Evolutionary conservation across 2,797 vertebrate genomes (phyloP).

Genomic region (Pantherophis vulpinus): DNA sequence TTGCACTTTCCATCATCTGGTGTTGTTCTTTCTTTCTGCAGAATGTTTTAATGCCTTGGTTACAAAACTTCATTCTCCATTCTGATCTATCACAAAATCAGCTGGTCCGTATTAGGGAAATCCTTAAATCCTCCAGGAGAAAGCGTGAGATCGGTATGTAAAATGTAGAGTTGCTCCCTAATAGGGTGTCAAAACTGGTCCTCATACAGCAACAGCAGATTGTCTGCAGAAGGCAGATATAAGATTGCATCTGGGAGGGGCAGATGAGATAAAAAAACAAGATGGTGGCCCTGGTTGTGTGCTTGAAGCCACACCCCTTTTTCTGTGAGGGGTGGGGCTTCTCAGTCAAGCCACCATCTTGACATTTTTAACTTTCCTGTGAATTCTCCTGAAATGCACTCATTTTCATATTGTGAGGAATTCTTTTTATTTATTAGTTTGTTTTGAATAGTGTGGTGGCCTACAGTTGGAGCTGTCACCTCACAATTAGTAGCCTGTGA

Average conservation of each 20-base stretch:
- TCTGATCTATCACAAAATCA: conserved; percentile 27
- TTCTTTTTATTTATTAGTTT: not conserved
- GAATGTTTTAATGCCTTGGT: conserved; percentile 30
- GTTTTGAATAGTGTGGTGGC: not conserved
- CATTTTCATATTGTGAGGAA: not conserved
- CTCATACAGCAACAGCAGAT: not conserved
- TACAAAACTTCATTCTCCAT: conserved; percentile 1
- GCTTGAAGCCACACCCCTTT: not conserved
- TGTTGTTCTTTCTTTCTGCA: conserved; percentile 41
- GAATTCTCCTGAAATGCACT: not conserved
- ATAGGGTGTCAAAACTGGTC: not conserved
- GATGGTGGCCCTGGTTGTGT: not conserved
- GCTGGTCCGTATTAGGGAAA: rapidly evolving
- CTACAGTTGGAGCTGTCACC: not conserved
- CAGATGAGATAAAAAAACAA: not conserved
- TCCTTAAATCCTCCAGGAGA: conserved; percentile 19
- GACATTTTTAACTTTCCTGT: not conserved
- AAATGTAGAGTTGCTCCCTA: not conserved
- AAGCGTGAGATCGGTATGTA: conserved; percentile 32
- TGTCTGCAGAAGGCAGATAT: not conserved
- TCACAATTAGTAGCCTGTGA: not conserved
- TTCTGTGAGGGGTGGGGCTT: not conserved
- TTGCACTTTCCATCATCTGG: not conserved
- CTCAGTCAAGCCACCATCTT: not conserved
- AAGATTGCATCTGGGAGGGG: not conserved